These are phyloP conservation scores for Drosophila parthenogenetica DNA, from an alignment of 2,888 invertebrate species.

Conservation along the genomic window DNA sequence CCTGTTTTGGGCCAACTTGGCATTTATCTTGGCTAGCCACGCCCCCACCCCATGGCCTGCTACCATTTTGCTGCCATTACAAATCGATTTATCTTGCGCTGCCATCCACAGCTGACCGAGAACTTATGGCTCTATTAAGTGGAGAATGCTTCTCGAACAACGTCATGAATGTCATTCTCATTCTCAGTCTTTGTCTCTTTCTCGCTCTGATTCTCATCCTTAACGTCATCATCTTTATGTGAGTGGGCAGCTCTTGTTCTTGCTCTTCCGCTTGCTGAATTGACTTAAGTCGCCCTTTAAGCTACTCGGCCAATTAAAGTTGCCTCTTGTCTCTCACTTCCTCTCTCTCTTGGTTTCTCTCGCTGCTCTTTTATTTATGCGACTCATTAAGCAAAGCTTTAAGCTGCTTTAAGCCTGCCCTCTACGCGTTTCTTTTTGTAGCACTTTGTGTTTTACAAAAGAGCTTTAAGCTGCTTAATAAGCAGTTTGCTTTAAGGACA, in stretches of 20 bases:
- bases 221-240: conserved; percentile 6
- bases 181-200: conserved; percentile 14
- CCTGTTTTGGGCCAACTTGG: conserved; percentile 33
- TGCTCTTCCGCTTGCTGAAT: not conserved
- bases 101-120: conserved; percentile 42
- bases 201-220: not conserved
- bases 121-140: conserved; percentile 72
- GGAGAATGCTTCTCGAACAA: conserved; percentile 37
- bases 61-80: conserved; percentile 71
- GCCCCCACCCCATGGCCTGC: conserved; percentile 5
- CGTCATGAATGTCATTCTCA: conserved; percentile 48
- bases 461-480: conserved; percentile 10
- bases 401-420: conserved; percentile 6
- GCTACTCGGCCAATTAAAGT: conserved; percentile 50
- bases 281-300: conserved; percentile 26
- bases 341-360: conserved; percentile 2
- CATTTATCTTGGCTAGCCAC: conserved; percentile 64
- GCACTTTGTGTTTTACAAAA: not conserved
- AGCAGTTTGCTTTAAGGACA: not conserved
- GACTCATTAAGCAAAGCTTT: conserved; percentile 17
- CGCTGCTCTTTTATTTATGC: conserved; percentile 8
- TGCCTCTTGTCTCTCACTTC: not conserved
- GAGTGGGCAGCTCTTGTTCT: not conserved
- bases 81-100: conserved; percentile 82
- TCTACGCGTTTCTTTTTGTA: not conserved